These are phyloP conservation scores for Potamilus streckersoni DNA, from an alignment of 1,140 invertebrate species.

Conservation along the genomic window DNA sequence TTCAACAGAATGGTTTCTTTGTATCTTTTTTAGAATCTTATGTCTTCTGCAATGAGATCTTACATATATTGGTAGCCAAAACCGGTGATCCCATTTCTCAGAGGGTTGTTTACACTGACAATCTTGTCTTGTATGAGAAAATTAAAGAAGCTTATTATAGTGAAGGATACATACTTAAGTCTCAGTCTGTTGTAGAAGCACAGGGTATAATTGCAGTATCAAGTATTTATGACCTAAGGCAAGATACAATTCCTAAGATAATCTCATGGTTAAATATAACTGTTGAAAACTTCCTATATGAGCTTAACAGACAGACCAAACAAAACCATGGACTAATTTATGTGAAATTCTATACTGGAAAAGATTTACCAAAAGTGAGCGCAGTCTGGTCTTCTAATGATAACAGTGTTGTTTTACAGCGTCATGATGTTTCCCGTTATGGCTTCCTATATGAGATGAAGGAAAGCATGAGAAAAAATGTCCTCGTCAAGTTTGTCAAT, in stretches of 20 bases:
- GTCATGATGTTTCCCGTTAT: constrained; percentile 26
- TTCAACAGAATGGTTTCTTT: constrained; percentile 4
- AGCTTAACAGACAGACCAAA: constrained; percentile 1
- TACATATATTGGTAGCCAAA: constrained; percentile 19
- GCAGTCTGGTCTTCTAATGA: constrained; percentile 9
- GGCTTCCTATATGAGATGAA: constrained; percentile 21
- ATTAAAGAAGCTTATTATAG: too few species aligned
- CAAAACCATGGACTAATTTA: not conserved
- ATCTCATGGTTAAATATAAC: constrained; percentile 12
- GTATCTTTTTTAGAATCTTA: constrained; percentile 5
- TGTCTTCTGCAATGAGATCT: not conserved
- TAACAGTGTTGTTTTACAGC: constrained; percentile 5
- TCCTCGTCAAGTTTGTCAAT: constrained; percentile 6
- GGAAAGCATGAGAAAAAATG: constrained; percentile 14
- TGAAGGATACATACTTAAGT: too few species aligned
- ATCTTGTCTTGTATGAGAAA: too few species aligned
- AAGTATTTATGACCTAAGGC: too few species aligned
- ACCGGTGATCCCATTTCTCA: too few species aligned
- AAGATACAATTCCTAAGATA: not conserved
- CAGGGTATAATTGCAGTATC: too few species aligned
- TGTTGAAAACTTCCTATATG: constrained; percentile 7
- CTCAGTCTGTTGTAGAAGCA: too few species aligned
- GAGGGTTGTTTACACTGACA: too few species aligned
- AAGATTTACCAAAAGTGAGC: constrained; percentile 16
- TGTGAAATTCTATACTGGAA: constrained; percentile 18